Percentiles rank a stretch among this genome's conserved stretches.
These are phyloP conservation scores for Meleagris gallopavo DNA, from an alignment of 2,113 vertebrate genomes.

Conservation along the genomic window DNA sequence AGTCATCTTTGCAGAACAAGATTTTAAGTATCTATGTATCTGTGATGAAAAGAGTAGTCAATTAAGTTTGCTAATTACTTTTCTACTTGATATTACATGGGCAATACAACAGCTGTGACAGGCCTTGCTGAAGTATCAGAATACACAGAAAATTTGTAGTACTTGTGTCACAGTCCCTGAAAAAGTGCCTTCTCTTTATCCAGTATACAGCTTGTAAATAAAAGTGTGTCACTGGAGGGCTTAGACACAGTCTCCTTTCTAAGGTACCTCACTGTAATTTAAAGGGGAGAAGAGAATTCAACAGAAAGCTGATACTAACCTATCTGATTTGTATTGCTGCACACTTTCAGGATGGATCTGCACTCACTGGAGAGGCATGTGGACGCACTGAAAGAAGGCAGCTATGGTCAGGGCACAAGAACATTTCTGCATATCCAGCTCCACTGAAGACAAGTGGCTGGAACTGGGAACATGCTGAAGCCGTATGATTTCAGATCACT, in stretches of 20 bases:
- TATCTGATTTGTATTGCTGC: background rate
- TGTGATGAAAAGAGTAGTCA: background rate
- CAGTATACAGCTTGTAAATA: background rate
- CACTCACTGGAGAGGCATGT: background rate
- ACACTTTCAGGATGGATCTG: background rate
- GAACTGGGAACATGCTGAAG: background rate
- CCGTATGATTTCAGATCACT: background rate
- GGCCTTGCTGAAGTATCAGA: background rate
- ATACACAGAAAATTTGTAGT: background rate
- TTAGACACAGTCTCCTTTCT: background rate
- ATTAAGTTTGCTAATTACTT: background rate
- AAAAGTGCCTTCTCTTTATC: background rate
- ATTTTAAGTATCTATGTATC: accelerated
- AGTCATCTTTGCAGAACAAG: background rate
- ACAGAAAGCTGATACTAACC: background rate
- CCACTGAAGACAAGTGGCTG: accelerated
- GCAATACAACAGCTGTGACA: background rate
- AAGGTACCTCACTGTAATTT: background rate
- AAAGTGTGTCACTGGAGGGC: accelerated
- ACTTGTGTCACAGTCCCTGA: background rate
- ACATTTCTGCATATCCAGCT: background rate
- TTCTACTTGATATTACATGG: background rate
- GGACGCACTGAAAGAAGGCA: background rate
- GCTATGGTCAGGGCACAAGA: background rate
- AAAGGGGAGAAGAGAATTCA: background rate